Evolutionary conservation across 2,888 invertebrate species (phyloP).

Genomic region (Eupithecia exiguata): DNA sequence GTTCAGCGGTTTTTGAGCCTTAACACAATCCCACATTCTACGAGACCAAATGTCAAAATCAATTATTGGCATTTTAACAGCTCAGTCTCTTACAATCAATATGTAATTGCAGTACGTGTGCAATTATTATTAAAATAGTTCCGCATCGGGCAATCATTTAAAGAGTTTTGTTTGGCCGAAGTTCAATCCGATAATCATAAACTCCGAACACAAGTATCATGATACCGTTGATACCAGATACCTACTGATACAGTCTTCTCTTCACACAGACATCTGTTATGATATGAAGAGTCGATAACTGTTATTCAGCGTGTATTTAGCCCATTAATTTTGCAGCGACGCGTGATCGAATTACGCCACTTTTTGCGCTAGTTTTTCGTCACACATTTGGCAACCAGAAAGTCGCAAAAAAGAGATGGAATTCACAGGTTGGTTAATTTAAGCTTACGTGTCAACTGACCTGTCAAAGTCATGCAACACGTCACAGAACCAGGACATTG

Average conservation of each 20-base stretch:
- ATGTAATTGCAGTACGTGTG: neutral
- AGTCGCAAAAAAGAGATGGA: conserved; percentile 25
- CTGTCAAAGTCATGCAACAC: neutral
- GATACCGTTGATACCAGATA: neutral
- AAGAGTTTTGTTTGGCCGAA: neutral
- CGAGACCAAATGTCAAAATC: neutral
- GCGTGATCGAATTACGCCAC: conserved; percentile 19
- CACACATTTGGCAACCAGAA: conserved; percentile 28
- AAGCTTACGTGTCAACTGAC: neutral
- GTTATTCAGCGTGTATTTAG: conserved; percentile 6
- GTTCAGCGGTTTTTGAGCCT: neutral
- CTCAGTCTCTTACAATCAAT: neutral
- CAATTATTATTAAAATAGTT: neutral
- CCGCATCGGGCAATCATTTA: neutral
- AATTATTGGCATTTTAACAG: neutral
- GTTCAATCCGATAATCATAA: neutral
- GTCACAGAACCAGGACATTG: neutral
- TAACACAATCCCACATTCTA: neutral
- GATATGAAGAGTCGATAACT: conserved; percentile 6
- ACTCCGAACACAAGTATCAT: neutral
- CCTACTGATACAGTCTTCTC: neutral
- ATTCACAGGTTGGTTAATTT: neutral
- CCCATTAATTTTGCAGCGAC: conserved; percentile 16
- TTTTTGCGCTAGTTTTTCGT: conserved; percentile 25
- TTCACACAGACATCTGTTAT: neutral